A percentile compares a stretch with the other conserved stretches of the same genome.
Conservation (phyloP, 2,888 invertebrate species). For the Maniola hyperantus region DNA sequence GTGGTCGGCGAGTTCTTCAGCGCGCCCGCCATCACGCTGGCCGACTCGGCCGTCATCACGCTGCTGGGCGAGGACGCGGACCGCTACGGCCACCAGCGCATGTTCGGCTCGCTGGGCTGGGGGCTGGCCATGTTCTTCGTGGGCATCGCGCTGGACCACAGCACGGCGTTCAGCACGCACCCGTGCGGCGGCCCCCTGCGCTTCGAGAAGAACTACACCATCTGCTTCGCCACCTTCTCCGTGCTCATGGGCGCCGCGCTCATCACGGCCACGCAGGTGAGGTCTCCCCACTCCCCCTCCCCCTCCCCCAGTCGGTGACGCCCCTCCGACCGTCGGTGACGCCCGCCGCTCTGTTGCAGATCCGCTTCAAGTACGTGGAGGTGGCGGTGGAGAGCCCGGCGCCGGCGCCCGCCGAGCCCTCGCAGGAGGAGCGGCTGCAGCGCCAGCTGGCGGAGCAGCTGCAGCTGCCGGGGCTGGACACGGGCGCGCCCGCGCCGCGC, state of each 20-base stretch:
- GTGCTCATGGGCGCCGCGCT: conserved; percentile 98
- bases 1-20: conserved; percentile 99
- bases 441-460: conserved; percentile 92
- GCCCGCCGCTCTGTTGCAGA: conserved; percentile 51
- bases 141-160: conserved; percentile 97
- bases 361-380: conserved; percentile 86
- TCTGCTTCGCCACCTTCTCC: conserved; percentile 98
- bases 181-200: conserved; percentile 94
- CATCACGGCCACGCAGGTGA: conserved; percentile 94
- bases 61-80: conserved; percentile 94
- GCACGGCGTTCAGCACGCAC: conserved; percentile 96
- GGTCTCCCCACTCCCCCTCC: background rate
- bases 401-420: conserved; percentile 84
- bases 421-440: conserved; percentile 89
- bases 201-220: conserved; percentile 98
- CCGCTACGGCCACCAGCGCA: conserved; percentile 98
- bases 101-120: conserved; percentile 99
- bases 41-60: conserved; percentile 95
- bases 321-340: too few relatives aligned
- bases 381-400: conserved; percentile 62
- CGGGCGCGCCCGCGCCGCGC: conserved; percentile 76
- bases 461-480: conserved; percentile 90
- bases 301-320: too few relatives aligned
- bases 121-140: conserved; percentile 99
- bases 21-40: conserved; percentile 97